phyloP scores from a whole-genome alignment of 2,113 vertebrate genomes.

The Pholis gunnellus region DNA sequence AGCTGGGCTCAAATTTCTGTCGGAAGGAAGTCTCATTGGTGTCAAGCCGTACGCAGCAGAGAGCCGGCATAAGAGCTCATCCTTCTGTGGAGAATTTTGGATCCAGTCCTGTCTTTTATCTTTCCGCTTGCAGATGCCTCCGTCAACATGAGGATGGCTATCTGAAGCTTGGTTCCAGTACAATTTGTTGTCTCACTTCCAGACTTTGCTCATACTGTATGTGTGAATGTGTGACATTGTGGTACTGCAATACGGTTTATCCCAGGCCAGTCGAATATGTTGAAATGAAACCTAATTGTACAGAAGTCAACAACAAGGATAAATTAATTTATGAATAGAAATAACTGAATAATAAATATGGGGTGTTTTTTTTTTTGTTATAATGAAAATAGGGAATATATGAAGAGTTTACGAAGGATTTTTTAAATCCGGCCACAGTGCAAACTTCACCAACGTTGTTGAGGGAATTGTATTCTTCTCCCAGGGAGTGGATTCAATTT shows the following conservation, averaged over 20 bases:
- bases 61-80: conserved; percentile 67
- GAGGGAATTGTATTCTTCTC: not conserved
- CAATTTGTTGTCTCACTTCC: conserved; percentile 41
- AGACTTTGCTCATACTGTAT: conserved; percentile 30
- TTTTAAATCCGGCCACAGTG: not conserved
- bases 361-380: not conserved
- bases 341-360: not conserved
- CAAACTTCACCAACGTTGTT: not conserved
- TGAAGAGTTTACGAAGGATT: not conserved
- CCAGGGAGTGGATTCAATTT: conserved; percentile 35
- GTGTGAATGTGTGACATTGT: conserved; percentile 6
- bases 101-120: conserved; percentile 74
- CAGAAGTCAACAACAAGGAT: not conserved
- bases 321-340: not conserved
- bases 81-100: conserved; percentile 74
- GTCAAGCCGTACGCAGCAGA: conserved; percentile 58
- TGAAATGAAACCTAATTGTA: not conserved
- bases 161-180: conserved; percentile 56
- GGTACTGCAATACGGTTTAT: not conserved
- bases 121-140: conserved; percentile 72
- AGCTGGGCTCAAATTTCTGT: conserved; percentile 67
- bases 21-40: conserved; percentile 62
- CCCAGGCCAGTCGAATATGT: not conserved
- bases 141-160: conserved; percentile 64
- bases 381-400: not conserved